These are phyloP conservation scores for Frankliniella intonsa DNA, from an alignment of 2,888 invertebrate genomes.

Conservation along the genomic window DNA sequence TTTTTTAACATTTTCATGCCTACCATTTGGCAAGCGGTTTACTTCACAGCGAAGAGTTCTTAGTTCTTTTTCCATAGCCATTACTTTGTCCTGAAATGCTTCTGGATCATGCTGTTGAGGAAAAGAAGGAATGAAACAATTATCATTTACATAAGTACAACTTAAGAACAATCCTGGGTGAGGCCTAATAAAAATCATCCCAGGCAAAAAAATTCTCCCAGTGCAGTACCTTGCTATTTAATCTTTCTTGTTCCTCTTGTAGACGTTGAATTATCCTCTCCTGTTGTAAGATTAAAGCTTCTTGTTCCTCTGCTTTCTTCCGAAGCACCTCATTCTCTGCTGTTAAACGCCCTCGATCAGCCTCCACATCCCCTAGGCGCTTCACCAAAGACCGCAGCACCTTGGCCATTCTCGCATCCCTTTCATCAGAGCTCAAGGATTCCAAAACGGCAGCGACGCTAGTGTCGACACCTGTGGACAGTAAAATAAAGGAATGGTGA, in stretches of 20 bases:
- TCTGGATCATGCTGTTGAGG: background rate
- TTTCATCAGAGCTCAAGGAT: slow-evolving; percentile 37
- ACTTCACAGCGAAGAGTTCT: background rate
- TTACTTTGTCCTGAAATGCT: slow-evolving; percentile 4
- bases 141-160: no score
- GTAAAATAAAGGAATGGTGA: background rate
- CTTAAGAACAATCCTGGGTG: no score
- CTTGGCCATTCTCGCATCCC: background rate
- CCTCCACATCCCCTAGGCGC: background rate
- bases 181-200: background rate
- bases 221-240: background rate
- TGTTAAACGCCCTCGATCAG: background rate
- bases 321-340: slow-evolving; percentile 8
- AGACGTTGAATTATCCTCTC: background rate
- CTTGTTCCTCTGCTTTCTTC: background rate
- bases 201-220: background rate
- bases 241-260: background rate
- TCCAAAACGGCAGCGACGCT: slow-evolving; percentile 42
- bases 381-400: background rate
- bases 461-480: slow-evolving; percentile 33
- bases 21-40: background rate
- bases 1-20: background rate
- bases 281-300: background rate
- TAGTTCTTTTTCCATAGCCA: slow-evolving; percentile 9
- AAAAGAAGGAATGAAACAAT: background rate